phyloP scores from a whole-genome alignment of 2,888 invertebrate genomes.

The Drosophila vallismaia region DNA sequence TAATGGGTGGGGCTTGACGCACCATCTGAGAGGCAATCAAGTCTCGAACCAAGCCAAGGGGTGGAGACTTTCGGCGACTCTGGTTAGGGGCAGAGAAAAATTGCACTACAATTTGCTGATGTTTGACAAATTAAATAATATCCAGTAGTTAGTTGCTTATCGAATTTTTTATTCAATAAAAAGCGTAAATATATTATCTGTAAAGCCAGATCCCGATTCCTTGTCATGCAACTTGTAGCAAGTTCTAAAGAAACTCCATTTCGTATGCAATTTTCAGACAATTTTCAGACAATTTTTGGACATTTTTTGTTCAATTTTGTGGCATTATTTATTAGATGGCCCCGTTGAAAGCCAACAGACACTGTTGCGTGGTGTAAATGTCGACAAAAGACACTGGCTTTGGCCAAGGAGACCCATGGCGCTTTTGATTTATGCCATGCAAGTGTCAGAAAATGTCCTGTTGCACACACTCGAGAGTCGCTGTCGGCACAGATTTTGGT shows the following conservation, averaged over 20 bases:
- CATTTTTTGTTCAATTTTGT: conserved; percentile 72
- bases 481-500: conserved; percentile 60
- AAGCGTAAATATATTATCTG: too few relatives aligned
- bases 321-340: conserved; percentile 74
- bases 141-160: conserved; percentile 6
- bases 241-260: conserved; percentile 50
- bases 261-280: conserved; percentile 45
- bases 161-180: neutral
- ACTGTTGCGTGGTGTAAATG: conserved; percentile 65
- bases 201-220: too few relatives aligned
- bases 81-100: conserved; percentile 23
- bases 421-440: conserved; percentile 76
- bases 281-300: conserved; percentile 54
- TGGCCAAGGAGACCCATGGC: conserved; percentile 56
- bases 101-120: conserved; percentile 23
- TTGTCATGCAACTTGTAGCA: conserved; percentile 41
- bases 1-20: conserved; percentile 31
- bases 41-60: conserved; percentile 5
- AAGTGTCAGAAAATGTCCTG: conserved; percentile 78
- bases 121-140: conserved; percentile 37
- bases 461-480: conserved; percentile 61
- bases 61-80: conserved; percentile 20
- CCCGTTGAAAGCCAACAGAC: conserved; percentile 62
- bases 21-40: conserved; percentile 21
- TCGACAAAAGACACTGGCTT: conserved; percentile 48